Percentiles rank a stretch among this genome's conserved stretches.
phyloP scores from a whole-genome alignment of 1,140 invertebrate species.

The Meloidogyne floridensis region DNA sequence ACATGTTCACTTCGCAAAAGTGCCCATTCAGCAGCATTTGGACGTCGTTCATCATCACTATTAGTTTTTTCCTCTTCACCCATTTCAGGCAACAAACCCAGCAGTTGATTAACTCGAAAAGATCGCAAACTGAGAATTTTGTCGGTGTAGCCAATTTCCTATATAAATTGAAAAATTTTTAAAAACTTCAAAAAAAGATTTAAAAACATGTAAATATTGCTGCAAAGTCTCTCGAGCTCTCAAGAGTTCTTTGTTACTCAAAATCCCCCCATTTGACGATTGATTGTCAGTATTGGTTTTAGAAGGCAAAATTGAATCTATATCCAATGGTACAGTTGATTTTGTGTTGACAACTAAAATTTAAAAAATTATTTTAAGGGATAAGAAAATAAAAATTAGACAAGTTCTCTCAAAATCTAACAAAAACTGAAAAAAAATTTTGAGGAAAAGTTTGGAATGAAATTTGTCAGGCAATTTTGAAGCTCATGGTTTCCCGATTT shows the following conservation, averaged over 20 bases:
- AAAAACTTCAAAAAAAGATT: neutral
- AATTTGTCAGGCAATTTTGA: no score
- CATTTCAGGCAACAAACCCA: conserved; percentile 74
- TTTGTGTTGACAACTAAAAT: neutral
- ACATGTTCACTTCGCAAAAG: conserved; percentile 32
- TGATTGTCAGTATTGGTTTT: neutral
- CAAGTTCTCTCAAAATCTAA: neutral
- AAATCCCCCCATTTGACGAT: neutral
- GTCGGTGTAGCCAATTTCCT: conserved; percentile 97
- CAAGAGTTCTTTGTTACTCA: conserved; percentile 17
- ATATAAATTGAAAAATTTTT: conserved; percentile 71
- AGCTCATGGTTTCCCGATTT: no score
- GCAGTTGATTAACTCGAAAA: conserved; percentile 85
- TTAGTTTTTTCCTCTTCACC: conserved; percentile 24
- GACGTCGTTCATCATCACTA: conserved; percentile 22
- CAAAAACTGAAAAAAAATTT: no score
- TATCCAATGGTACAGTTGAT: conserved; percentile 37
- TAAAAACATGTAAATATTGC: conserved; percentile 57
- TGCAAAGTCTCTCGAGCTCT: conserved; percentile 52
- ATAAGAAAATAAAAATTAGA: neutral
- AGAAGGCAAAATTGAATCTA: conserved; percentile 31
- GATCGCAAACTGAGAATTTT: conserved; percentile 97
- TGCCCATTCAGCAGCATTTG: conserved; percentile 42
- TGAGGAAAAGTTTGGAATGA: neutral
- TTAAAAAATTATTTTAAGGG: neutral